These are phyloP conservation scores for Helarctos malayanus DNA, from an alignment of 2,797 vertebrate genomes.

Conservation along the genomic window DNA sequence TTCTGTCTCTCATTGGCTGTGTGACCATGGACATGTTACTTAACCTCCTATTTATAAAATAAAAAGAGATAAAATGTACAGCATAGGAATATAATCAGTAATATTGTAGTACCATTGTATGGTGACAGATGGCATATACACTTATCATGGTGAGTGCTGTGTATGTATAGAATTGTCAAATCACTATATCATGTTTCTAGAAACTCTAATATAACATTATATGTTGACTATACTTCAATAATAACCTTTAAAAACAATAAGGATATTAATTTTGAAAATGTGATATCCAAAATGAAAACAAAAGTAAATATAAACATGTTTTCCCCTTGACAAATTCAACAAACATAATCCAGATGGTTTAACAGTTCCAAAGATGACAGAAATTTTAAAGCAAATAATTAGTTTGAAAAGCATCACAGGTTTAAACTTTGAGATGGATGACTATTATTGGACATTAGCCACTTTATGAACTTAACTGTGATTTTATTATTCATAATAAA, in stretches of 20 bases:
- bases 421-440: background rate
- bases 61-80: background rate
- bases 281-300: slow-evolving; percentile 36
- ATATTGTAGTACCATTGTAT: background rate
- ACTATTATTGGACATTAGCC: background rate
- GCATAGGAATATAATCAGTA: background rate
- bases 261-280: background rate
- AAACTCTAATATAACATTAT: background rate
- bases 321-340: background rate
- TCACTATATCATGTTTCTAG: background rate
- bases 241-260: background rate
- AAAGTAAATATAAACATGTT: background rate
- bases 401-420: background rate
- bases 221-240: background rate
- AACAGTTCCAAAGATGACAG: background rate
- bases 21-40: background rate
- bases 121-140: background rate
- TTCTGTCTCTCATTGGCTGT: background rate
- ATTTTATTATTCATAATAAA: slow-evolving; percentile 57
- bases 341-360: background rate
- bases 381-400: slow-evolving; percentile 13
- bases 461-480: background rate
- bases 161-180: background rate
- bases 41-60: background rate
- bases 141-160: background rate